Conservation (phyloP, 2,113 vertebrate genomes). For the Cebidichthys violaceus region DNA sequence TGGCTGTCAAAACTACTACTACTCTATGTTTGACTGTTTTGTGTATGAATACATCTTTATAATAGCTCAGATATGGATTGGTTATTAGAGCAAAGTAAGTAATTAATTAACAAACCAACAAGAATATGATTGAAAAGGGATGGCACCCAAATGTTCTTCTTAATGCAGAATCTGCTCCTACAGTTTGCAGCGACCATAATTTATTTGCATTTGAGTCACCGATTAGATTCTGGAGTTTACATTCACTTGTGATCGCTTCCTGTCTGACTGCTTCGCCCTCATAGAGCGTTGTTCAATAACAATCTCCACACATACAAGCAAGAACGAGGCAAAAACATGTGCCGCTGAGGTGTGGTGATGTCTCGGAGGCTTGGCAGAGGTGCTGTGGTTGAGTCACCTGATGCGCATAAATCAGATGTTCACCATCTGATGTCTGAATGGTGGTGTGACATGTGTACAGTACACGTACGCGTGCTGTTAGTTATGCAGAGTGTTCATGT, state of each 20-base stretch:
- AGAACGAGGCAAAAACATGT: no score
- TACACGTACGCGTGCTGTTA: neutral
- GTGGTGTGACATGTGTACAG: neutral
- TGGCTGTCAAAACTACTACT: no score
- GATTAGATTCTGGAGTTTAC: neutral
- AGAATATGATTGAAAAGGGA: no score
- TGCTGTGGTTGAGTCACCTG: constrained; percentile 13
- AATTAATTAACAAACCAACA: no score
- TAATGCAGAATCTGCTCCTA: no score
- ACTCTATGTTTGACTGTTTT: no score
- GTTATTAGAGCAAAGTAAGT: no score
- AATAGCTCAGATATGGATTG: no score
- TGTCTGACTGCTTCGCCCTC: neutral
- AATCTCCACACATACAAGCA: neutral
- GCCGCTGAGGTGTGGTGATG: neutral
- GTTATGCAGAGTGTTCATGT: neutral
- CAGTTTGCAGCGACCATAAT: no score
- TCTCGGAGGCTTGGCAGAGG: neutral
- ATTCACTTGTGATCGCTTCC: neutral
- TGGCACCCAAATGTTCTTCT: neutral
- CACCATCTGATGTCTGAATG: neutral
- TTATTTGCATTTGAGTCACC: neutral
- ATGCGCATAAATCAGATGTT: neutral
- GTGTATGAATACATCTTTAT: no score
- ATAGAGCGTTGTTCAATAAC: neutral